A percentile compares a stretch with the other conserved stretches of the same genome.
Evolutionary conservation across 2,113 vertebrate genomes (phyloP).

Genomic region (Rhinogobius similis): DNA sequence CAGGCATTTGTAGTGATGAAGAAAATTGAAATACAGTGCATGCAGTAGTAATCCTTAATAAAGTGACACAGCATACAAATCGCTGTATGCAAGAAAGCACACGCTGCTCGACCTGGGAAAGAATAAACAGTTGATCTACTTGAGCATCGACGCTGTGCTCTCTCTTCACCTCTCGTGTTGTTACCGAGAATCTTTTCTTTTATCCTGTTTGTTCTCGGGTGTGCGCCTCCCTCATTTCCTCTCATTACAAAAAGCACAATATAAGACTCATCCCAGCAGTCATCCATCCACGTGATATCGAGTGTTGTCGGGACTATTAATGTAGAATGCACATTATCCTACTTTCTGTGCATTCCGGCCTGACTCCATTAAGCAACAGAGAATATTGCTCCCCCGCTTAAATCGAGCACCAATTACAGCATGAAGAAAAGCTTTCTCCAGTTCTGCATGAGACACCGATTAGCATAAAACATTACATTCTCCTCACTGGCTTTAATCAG

Average conservation of each 20-base stretch:
- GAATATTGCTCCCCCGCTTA: conserved; percentile 55
- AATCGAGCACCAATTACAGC: conserved; percentile 66
- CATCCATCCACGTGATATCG: conserved; percentile 34
- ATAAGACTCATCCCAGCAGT: conserved; percentile 30
- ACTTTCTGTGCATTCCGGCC: conserved; percentile 45
- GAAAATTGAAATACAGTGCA: no score
- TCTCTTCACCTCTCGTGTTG: neutral
- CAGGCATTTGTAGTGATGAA: neutral
- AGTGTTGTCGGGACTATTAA: conserved; percentile 54
- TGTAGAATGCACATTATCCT: conserved; percentile 60
- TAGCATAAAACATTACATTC: conserved; percentile 56
- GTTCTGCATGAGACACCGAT: conserved; percentile 50
- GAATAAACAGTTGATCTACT: no score
- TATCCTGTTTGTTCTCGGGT: conserved; percentile 41
- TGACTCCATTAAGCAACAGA: conserved; percentile 59
- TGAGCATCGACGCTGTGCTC: no score
- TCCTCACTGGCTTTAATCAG: conserved; percentile 48
- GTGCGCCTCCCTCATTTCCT: conserved; percentile 47
- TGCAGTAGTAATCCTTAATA: no score
- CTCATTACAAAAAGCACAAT: conserved; percentile 35
- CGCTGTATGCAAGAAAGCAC: no score
- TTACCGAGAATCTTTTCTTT: conserved; percentile 30
- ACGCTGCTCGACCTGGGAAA: no score
- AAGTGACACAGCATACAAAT: no score
- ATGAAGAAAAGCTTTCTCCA: conserved; percentile 44